A percentile compares a stretch with the other conserved stretches of the same genome.
These are phyloP conservation scores for Drosophila eohydei DNA, from an alignment of 2,888 invertebrate genomes.

Conservation along the genomic window DNA sequence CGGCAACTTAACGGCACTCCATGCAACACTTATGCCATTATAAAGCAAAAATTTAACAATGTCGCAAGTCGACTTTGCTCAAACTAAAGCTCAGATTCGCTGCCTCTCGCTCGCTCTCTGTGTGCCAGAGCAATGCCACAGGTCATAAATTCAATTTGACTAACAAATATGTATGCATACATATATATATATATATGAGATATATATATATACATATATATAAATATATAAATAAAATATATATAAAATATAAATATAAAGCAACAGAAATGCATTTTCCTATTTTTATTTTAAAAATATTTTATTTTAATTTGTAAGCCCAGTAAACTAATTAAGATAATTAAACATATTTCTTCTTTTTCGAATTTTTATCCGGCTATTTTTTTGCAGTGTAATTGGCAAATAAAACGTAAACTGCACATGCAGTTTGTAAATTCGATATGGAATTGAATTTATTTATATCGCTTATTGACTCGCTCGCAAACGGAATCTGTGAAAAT, in stretches of 20 bases:
- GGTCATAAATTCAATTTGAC: conserved; percentile 82
- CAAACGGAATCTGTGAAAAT: conserved; percentile 60
- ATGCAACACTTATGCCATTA: conserved; percentile 72
- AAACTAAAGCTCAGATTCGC: conserved; percentile 9
- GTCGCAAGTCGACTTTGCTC: conserved; percentile 59
- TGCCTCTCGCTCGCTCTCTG: not conserved
- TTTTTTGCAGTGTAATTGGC: conserved; percentile 30
- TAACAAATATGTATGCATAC: conserved; percentile 56
- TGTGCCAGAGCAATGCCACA: conserved; percentile 63
- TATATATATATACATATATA: conserved; percentile 18
- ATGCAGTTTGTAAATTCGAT: conserved; percentile 33
- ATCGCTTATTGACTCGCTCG: conserved; percentile 16
- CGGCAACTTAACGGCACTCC: conserved; percentile 10
- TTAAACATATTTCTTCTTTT: conserved; percentile 56
- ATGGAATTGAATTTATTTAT: conserved; percentile 52
- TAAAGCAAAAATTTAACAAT: conserved; percentile 72
- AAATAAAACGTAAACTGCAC: conserved; percentile 29
- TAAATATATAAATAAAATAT: conserved; percentile 23
- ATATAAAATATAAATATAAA: conserved; percentile 21
- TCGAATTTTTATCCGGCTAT: not conserved
- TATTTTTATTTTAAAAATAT: conserved; percentile 1
- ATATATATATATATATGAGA: conserved; percentile 1
- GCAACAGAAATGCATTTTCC: conserved; percentile 56
- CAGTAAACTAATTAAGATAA: conserved; percentile 76
- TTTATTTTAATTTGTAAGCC: conserved; percentile 9